Evolutionary conservation across 2,888 invertebrate species (phyloP).

Genomic region (Phania funesta): DNA sequence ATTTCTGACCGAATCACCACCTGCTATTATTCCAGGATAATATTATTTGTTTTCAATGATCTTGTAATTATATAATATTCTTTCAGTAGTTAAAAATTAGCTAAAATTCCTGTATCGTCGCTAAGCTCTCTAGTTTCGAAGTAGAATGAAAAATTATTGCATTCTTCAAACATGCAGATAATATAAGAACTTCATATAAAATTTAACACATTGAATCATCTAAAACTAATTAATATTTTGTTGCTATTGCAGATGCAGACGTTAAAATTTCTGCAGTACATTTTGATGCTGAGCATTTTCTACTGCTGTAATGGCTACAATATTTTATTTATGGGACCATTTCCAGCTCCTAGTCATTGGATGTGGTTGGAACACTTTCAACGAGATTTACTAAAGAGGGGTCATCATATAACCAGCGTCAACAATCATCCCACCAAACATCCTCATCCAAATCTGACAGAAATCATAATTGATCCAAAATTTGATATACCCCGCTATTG

Average conservation of each 20-base stretch:
- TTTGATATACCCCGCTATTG: conserved; percentile 78
- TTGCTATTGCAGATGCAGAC: conserved; percentile 68
- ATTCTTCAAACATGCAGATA: no score
- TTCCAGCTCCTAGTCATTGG: conserved; percentile 80
- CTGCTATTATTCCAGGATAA: no score
- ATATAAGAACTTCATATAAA: no score
- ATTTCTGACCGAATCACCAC: no score
- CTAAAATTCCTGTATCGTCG: no score
- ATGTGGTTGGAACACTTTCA: conserved; percentile 79
- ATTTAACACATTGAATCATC: not conserved
- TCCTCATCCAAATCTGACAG: conserved; percentile 80
- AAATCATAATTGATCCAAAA: conserved; percentile 77
- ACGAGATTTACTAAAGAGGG: conserved; percentile 76
- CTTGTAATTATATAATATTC: no score
- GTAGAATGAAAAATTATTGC: no score
- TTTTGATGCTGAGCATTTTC: conserved; percentile 13
- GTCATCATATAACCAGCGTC: conserved; percentile 80
- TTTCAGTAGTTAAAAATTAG: no score
- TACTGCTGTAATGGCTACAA: conserved; percentile 69
- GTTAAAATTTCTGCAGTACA: conserved; percentile 58
- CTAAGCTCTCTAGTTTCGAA: no score
- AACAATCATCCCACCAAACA: conserved; percentile 77
- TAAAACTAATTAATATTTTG: not conserved
- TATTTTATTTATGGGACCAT: conserved; percentile 79
- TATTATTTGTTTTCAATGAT: no score